phyloP scores from a whole-genome alignment of 2,113 vertebrate species.

The Merops nubicus region DNA sequence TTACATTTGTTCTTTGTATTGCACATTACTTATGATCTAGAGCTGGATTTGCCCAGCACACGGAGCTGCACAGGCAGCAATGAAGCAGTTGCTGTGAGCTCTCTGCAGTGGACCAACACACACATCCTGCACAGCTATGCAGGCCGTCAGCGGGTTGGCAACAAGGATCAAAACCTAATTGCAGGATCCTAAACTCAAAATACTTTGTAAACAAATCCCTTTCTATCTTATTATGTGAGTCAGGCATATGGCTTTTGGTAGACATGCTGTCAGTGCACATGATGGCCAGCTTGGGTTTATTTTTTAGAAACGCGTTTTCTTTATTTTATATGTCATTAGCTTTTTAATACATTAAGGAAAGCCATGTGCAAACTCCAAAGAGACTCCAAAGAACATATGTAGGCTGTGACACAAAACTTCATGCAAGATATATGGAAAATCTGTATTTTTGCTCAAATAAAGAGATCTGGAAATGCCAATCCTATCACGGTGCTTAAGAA shows the following conservation, averaged over 20 bases:
- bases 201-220: not conserved
- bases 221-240: not conserved
- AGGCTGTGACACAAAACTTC: not conserved
- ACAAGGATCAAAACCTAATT: not conserved
- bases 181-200: not conserved
- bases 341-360: not conserved
- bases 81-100: not conserved
- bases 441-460: not conserved
- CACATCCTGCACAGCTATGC: accelerated
- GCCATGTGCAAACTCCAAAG: not conserved
- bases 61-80: not conserved
- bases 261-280: not conserved
- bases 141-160: not conserved
- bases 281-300: not conserved
- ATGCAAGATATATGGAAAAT: not conserved
- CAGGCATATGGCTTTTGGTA: not conserved
- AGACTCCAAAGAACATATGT: not conserved
- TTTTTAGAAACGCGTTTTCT: not conserved
- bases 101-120: not conserved
- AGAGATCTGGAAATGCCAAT: not conserved
- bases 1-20: not conserved
- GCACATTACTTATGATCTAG: accelerated
- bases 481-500: not conserved
- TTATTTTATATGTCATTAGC: not conserved
- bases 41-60: not conserved